A percentile compares a stretch with the other conserved stretches of the same genome.
Conservation (phyloP, 2,797 vertebrate genomes). For the Peromyscus eremicus region DNA sequence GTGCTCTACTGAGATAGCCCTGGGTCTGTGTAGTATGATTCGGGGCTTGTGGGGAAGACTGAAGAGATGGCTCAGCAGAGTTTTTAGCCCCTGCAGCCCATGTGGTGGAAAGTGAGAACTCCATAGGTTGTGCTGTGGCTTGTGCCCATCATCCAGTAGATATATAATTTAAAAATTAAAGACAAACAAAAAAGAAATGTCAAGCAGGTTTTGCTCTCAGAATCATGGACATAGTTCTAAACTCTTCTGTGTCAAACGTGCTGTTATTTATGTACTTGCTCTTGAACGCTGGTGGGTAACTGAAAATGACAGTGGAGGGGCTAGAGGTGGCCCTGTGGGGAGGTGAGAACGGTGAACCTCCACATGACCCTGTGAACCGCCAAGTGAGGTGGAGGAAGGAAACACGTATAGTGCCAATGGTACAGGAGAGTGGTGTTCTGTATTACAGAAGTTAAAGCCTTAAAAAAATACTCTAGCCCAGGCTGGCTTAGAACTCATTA, state of each 20-base stretch:
- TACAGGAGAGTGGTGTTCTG: conserved; percentile 30
- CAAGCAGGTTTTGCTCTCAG: neutral
- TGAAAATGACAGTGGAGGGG: conserved; percentile 40
- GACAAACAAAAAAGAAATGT: neutral
- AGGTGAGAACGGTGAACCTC: neutral
- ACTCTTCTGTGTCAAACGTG: neutral
- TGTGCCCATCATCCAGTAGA: neutral
- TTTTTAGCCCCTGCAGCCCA: neutral
- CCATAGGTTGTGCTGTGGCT: neutral
- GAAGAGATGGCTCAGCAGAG: neutral
- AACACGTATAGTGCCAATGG: neutral
- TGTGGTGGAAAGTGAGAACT: neutral
- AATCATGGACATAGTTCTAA: neutral
- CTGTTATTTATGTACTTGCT: neutral
- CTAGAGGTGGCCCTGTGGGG: neutral
- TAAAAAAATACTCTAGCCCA: neutral
- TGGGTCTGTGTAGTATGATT: neutral
- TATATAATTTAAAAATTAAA: neutral
- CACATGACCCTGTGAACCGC: neutral
- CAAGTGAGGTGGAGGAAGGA: neutral
- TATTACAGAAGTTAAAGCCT: neutral
- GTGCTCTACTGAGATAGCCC: neutral
- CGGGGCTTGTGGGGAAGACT: neutral
- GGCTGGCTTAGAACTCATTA: neutral
- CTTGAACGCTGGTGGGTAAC: neutral